These are phyloP conservation scores for Eidolon helvum DNA, from an alignment of 2,113 vertebrate species.

Conservation along the genomic window DNA sequence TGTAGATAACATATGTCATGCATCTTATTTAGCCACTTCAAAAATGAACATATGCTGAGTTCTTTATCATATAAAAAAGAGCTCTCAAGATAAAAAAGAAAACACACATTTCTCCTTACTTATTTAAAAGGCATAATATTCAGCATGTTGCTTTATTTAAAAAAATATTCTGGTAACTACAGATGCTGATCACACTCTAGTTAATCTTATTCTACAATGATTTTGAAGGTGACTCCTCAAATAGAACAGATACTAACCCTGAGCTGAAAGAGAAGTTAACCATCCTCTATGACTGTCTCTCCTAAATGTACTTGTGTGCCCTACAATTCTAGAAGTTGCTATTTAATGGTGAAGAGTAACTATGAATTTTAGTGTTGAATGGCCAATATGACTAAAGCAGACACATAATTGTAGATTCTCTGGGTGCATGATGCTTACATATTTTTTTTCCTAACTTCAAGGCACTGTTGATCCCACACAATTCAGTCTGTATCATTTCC, in stretches of 20 bases:
- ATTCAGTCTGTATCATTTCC: constrained; percentile 23
- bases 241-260: background rate
- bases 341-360: background rate
- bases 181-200: background rate
- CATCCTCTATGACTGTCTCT: background rate
- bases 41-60: background rate
- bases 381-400: background rate
- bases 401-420: constrained; percentile 14
- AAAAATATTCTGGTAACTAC: background rate
- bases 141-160: background rate
- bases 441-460: constrained; percentile 31
- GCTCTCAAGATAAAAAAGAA: background rate
- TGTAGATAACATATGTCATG: background rate
- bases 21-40: background rate
- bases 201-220: background rate
- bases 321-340: background rate
- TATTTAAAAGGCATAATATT: background rate
- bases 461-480: constrained; percentile 21
- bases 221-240: constrained; percentile 25
- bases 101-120: background rate
- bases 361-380: background rate
- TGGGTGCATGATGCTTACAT: background rate
- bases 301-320: background rate
- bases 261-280: background rate
- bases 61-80: background rate